phyloP scores from a whole-genome alignment of 2,888 invertebrate species.

The Eumacrocentrus americanus region DNA sequence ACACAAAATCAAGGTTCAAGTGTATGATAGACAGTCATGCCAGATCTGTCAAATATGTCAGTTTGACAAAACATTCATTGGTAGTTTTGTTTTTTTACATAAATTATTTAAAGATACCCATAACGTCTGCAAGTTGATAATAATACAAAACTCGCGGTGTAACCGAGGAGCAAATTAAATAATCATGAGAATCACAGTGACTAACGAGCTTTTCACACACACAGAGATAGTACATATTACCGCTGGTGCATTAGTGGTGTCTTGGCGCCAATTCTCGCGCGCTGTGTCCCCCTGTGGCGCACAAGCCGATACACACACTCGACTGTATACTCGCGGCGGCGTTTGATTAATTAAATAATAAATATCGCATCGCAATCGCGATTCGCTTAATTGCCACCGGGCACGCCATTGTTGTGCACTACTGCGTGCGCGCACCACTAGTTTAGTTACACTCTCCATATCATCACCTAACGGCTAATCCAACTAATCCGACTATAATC shows the following conservation, averaged over 20 bases:
- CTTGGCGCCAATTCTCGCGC: neutral
- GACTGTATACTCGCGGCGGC: slow-evolving; percentile 6
- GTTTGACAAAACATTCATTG: too few species aligned
- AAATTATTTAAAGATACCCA: too few species aligned
- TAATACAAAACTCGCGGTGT: slow-evolving; percentile 9
- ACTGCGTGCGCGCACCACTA: slow-evolving; percentile 31
- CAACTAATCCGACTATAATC: too few species aligned
- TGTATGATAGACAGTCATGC: too few species aligned
- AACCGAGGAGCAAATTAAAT: slow-evolving; percentile 20
- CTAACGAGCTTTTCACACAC: slow-evolving; percentile 22
- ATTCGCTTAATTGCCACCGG: slow-evolving; percentile 47
- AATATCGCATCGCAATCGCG: slow-evolving; percentile 49
- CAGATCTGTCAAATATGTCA: too few species aligned
- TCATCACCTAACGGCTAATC: neutral
- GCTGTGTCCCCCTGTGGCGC: neutral
- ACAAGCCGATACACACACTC: slow-evolving; percentile 5
- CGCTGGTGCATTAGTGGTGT: neutral
- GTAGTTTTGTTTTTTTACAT: too few species aligned
- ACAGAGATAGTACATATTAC: slow-evolving; percentile 7
- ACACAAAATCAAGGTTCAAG: too few species aligned
- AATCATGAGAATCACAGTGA: slow-evolving; percentile 33
- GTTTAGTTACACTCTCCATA: neutral
- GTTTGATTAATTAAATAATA: slow-evolving; percentile 53
- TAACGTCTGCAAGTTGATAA: too few species aligned
- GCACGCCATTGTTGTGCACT: slow-evolving; percentile 47